These are phyloP conservation scores for Trigoniulus corallinus DNA, from an alignment of 1,140 invertebrate genomes.

Conservation along the genomic window DNA sequence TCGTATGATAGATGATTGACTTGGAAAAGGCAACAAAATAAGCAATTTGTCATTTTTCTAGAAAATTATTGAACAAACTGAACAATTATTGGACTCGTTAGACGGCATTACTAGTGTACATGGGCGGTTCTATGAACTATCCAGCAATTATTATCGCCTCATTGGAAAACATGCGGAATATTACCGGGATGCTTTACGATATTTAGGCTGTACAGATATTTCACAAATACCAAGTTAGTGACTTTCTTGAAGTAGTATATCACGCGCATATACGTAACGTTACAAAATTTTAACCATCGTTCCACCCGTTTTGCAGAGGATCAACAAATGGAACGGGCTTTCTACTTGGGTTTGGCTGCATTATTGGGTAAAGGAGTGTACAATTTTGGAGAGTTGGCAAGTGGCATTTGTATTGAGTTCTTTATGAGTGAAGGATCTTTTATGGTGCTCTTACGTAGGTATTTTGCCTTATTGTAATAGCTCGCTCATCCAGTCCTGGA, in stretches of 20 bases:
- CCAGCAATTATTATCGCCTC: constrained; percentile 72
- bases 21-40: too few species aligned
- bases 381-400: constrained; percentile 87
- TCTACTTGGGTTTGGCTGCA: constrained; percentile 82
- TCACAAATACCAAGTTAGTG: constrained; percentile 33
- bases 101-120: constrained; percentile 87
- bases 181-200: constrained; percentile 80
- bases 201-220: constrained; percentile 80
- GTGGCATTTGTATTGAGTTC: constrained; percentile 13
- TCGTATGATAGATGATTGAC: too few species aligned
- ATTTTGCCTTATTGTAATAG: constrained; percentile 26
- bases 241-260: not conserved
- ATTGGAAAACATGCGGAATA: constrained; percentile 81
- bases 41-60: too few species aligned
- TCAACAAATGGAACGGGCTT: constrained; percentile 62
- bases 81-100: constrained; percentile 65
- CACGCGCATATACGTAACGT: not conserved
- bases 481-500: constrained; percentile 86
- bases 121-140: constrained; percentile 84
- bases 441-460: too few species aligned
- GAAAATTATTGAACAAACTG: constrained; percentile 78
- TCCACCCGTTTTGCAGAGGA: constrained; percentile 38
- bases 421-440: not conserved
- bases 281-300: not conserved
- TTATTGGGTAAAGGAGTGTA: constrained; percentile 89